Conservation (phyloP, 2,113 vertebrate species). For the Sylvia atricapilla region DNA sequence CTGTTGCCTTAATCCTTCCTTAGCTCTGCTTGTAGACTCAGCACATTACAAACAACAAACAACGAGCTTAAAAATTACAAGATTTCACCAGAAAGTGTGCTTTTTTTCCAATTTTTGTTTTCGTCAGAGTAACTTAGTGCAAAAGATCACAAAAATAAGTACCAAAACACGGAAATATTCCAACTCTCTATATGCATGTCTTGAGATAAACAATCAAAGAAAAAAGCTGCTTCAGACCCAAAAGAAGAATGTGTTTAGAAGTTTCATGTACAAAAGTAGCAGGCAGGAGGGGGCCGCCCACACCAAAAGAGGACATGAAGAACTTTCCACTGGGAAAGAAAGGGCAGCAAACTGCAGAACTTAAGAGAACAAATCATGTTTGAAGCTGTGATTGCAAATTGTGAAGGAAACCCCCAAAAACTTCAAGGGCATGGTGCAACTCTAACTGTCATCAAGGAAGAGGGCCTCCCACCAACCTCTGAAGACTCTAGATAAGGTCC, state of each 20-base stretch:
- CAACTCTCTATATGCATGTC: neutral
- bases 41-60: slow-evolving; percentile 57
- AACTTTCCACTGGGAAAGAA: neutral
- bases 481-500: neutral
- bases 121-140: slow-evolving; percentile 45
- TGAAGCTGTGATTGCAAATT: neutral
- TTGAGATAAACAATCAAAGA: neutral
- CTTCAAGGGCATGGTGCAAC: neutral
- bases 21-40: slow-evolving; percentile 39
- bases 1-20: slow-evolving; percentile 48
- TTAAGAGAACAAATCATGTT: neutral
- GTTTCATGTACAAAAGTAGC: neutral
- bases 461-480: neutral
- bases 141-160: slow-evolving; percentile 50
- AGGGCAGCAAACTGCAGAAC: neutral
- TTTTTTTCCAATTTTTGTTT: slow-evolving; percentile 18
- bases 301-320: neutral
- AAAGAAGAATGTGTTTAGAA: neutral
- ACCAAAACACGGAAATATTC: slow-evolving; percentile 28
- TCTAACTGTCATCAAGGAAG: neutral
- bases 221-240: neutral
- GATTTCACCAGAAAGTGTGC: slow-evolving; percentile 61
- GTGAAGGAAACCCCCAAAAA: neutral
- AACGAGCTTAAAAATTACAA: slow-evolving; percentile 66
- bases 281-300: neutral